Conservation (phyloP, 2,797 vertebrate species). For the Garrulus glandarius region DNA sequence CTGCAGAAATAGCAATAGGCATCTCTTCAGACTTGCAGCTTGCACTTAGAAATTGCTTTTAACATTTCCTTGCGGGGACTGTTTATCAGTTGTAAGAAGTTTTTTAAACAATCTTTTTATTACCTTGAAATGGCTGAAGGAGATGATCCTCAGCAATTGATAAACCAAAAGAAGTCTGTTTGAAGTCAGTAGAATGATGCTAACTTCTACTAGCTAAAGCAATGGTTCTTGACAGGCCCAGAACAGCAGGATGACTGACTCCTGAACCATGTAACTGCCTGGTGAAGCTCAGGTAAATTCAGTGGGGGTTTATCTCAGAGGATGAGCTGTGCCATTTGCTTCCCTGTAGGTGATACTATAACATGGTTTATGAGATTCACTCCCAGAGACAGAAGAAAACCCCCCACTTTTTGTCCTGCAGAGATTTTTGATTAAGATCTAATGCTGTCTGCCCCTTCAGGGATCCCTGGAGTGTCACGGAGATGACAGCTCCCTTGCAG, state of each 20-base stretch:
- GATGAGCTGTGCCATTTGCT: not conserved
- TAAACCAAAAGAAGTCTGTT: not conserved
- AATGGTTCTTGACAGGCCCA: not conserved
- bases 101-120: conserved; percentile 26
- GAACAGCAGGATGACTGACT: not conserved
- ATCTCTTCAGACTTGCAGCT: not conserved
- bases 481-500: not conserved
- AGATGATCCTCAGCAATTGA: conserved; percentile 4
- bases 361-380: not conserved
- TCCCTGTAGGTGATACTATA: not conserved
- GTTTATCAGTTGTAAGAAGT: not conserved
- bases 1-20: not conserved
- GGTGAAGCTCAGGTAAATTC: not conserved
- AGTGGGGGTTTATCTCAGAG: not conserved
- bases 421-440: not conserved
- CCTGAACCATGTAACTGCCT: not conserved
- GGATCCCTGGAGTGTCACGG: not conserved
- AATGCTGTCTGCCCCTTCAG: not conserved
- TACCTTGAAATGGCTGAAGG: not conserved
- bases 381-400: not conserved
- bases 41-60: not conserved
- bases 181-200: not conserved
- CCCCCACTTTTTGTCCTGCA: not conserved
- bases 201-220: not conserved
- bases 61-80: not conserved